These are phyloP conservation scores for Recurvirostra avosetta DNA, from an alignment of 2,113 vertebrate genomes.

Conservation along the genomic window DNA sequence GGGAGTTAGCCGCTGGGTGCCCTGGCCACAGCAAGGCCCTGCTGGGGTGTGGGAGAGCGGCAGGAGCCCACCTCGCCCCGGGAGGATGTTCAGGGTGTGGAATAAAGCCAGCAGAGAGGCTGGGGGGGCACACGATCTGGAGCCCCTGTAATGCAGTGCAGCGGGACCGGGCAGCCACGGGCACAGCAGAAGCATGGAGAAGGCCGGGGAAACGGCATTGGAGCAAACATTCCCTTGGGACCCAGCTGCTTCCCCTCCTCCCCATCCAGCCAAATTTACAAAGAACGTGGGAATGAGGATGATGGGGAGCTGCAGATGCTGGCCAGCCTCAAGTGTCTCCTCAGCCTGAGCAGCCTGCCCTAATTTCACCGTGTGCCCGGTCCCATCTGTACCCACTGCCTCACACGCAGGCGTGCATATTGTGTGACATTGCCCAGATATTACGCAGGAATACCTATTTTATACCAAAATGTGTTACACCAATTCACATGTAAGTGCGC, in stretches of 20 bases:
- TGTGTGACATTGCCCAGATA: background rate
- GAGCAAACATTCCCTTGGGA: background rate
- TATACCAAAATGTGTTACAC: background rate
- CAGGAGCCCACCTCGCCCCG: background rate
- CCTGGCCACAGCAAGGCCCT: background rate
- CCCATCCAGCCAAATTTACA: background rate
- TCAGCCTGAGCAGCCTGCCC: background rate
- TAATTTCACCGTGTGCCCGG: background rate
- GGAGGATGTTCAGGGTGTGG: background rate
- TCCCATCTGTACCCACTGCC: background rate
- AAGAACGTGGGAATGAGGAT: background rate
- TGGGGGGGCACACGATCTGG: background rate
- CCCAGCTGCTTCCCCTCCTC: background rate
- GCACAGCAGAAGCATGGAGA: background rate
- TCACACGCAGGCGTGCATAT: rapidly evolving
- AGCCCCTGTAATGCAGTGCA: background rate
- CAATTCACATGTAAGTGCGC: background rate
- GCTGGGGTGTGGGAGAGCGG: background rate
- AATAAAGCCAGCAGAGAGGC: background rate
- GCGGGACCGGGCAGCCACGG: rapidly evolving
- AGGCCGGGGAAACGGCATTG: background rate
- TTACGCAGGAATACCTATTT: background rate
- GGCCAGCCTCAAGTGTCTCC: background rate
- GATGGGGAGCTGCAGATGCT: background rate
- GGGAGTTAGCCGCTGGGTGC: background rate